Evolutionary conservation across 2,888 invertebrate species (phyloP), one percentile per base, ranked within the genome.

Genomic region (Hemicrepidius hirtus): DNA sequence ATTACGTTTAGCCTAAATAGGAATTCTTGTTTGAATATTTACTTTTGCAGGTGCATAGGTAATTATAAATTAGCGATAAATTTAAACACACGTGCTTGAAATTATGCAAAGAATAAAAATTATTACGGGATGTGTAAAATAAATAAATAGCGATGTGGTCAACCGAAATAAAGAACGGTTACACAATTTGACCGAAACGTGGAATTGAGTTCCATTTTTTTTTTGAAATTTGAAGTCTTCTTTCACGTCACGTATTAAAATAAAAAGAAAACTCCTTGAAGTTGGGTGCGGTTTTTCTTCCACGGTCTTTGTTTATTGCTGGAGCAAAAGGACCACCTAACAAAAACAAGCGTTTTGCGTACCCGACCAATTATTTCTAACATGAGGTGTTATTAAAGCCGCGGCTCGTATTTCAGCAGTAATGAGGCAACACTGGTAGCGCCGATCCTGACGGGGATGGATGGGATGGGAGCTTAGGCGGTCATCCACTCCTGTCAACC

Each of bases 371-470:
- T 85, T 85, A 85, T 84, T 83, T 83, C 80, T 82, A 82, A 84
- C 84, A 84, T 81, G 82, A 84, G 84, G 84, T 85, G 84, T 84
- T 84, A 84, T 83, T 84, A 83, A 83, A 81, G 77, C 80, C 80
- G 81, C 80, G 79, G 81, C 82, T 84, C 84, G 84, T 83, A 84
- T 85, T 85, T 85, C 84, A 84, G 78, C 77, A 75, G 82, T 84
- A 84, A 84, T 84, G 84, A 85, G 82, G 75, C 81, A 85, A 84
- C 81, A 84, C 84, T 81, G 81, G 85, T 85, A 84, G 85, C 83
- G 79, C 74, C 76, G 67, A 71, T 65, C 73, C 77, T 81, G 83
- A 82, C 81, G 81, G 81, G 79, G 82, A 81, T 82, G 82, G 80
- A 83, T 82, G 80, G 79, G 69, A 71, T 72, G 68, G 62, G 74